Percentiles rank a stretch among this genome's conserved stretches.
Evolutionary conservation across 2,797 vertebrate species (phyloP).

Genomic region (Numenius phaeopus): DNA sequence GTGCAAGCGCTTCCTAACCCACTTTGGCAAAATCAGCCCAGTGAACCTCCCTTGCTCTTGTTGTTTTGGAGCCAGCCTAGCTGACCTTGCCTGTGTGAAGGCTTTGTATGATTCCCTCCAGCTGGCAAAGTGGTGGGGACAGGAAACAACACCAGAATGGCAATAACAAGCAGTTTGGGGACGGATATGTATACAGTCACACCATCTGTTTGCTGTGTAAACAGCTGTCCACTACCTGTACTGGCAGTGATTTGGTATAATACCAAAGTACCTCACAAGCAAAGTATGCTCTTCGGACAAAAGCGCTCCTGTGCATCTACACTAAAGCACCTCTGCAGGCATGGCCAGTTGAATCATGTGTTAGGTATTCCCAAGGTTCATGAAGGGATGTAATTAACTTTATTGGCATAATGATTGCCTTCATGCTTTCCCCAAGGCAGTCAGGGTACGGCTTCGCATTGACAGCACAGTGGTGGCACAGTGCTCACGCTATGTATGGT

Average conservation of each 20-base stretch:
- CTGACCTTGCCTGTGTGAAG: not conserved
- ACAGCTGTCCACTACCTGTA: not conserved
- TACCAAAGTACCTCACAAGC: not conserved
- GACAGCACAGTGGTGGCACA: not conserved
- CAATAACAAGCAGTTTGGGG: not conserved
- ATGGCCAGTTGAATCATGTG: accelerated
- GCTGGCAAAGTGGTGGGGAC: not conserved
- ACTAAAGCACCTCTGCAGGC: not conserved
- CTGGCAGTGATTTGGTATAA: not conserved
- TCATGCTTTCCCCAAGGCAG: not conserved
- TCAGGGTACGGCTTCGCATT: not conserved
- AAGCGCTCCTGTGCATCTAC: not conserved
- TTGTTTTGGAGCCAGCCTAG: not conserved
- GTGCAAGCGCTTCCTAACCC: not conserved
- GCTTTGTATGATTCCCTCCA: not conserved
- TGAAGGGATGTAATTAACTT: not conserved
- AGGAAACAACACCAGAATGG: not conserved
- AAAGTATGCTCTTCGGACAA: not conserved
- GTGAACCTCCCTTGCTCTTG: not conserved
- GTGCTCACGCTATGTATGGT: not conserved
- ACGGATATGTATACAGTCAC: not conserved
- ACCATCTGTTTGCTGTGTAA: not conserved
- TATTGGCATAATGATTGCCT: not conserved
- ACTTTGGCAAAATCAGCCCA: not conserved
- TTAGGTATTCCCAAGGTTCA: not conserved